Evolutionary conservation across 2,113 vertebrate species (phyloP).

Genomic region (Eira barbara): DNA sequence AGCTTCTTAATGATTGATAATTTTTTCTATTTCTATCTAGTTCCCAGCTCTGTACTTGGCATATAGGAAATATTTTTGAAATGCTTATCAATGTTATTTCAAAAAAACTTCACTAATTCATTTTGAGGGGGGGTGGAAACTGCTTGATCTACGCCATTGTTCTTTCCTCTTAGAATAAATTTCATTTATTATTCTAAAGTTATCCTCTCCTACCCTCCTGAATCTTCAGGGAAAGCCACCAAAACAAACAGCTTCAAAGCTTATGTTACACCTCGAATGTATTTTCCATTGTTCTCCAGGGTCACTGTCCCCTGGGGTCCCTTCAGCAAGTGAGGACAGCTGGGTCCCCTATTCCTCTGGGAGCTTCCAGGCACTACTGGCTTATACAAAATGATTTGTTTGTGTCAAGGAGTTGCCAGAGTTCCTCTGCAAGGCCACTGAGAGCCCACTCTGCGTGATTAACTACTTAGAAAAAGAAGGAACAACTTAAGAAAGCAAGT

Average conservation of each 20-base stretch:
- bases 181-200: background rate
- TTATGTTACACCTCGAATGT: conserved; percentile 22
- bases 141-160: background rate
- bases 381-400: background rate
- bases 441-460: background rate
- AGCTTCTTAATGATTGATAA: background rate
- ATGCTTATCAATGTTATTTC: background rate
- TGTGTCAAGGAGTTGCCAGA: background rate
- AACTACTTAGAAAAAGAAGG: background rate
- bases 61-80: background rate
- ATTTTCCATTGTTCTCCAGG: conserved; percentile 25
- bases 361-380: background rate
- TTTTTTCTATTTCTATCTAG: conserved; percentile 16
- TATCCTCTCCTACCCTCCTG: background rate
- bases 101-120: conserved; percentile 21
- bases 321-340: conserved; percentile 30
- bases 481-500: conserved; percentile 7
- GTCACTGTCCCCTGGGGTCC: conserved; percentile 27
- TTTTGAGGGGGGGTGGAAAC: conserved; percentile 18
- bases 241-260: conserved; percentile 35
- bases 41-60: background rate
- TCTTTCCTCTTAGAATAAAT: background rate
- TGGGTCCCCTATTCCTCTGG: background rate
- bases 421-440: background rate
- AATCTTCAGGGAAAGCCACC: background rate